Base-by-base conservation (phyloP, 1,140 invertebrate genomes). In the Ericerus pela region DNA sequence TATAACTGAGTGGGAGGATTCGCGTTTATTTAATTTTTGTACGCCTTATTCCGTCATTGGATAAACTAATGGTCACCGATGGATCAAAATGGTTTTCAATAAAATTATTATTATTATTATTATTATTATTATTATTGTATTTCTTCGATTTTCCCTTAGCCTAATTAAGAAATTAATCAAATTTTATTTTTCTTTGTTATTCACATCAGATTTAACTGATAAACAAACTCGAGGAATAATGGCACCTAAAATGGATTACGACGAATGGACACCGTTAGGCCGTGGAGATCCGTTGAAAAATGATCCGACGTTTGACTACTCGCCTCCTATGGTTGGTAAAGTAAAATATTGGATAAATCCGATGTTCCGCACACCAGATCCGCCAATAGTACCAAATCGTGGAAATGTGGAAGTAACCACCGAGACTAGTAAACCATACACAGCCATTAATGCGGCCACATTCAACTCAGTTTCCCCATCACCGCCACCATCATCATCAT, bases 261-360 rank as follows among this genome's bases (percentile, higher is more conserved):
- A 77, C 58, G 81, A 85, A 66, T 86, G 84, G 84, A 83, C 79
- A 56, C 84, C 84, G 1, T 63, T 82, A 36, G 83, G 82, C 6
- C 76, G 80, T 31, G 82, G 82, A 1, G 82, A 85, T 67, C 83
- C 83, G 0, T 63, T 85, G 22, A 82, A 83, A 61, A 85, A 85
- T 62, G 83, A 85, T 66, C 83, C 84, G 1, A 86, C 83, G 2
- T 86, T 81, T 62, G 82, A 85, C 62, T 86, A 86, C 63, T 81
- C 84, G 20, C 84, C 83, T 1, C 83, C 84, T 2, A 77, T 82
- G 2, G 65, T 85, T 27, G 82, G 85, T 28, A 69, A 76, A 18
- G 83, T 85, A 12, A 81, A 81, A 59, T 86, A 86, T 61, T 85
- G 84, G 83, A 69, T 79, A 14, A 67, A 68, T 60, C 64, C 69